Base-by-base conservation (phyloP, 2,888 invertebrate species). In the Cotesia congregata region DNA sequence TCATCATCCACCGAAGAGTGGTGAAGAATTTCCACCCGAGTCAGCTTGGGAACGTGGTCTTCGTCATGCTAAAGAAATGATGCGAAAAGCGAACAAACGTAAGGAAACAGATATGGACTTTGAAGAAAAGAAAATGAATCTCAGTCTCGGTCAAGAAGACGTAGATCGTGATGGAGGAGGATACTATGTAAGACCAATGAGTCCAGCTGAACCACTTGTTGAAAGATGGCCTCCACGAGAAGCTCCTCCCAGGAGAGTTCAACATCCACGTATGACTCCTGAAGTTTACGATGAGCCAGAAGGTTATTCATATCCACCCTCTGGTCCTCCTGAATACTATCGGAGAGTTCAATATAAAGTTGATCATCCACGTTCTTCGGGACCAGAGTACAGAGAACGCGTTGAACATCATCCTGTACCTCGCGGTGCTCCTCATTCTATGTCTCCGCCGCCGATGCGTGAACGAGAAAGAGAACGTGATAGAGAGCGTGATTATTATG, bases 21-120 rank as follows among this genome's bases (percentile, higher is more conserved):
- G 83, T 40, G 84, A 86, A 50, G 87, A 88, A 60, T 92, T 94
- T 0, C 92, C 94, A n/a, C 92, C 94, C 0, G 98, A 98, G 90
- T 96, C 97, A 60, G 97, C 98, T 0, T 98, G 98, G 98, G 98
- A 98, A 89, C 91, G 98, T 72, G 98, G 98, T 0, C 91, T 98
- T 71, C 91, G 98, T 50, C 97, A 98, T 71, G 98, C 98, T 39
- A 98, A 98, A 90, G 98, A 98, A 93, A 94, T 95, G 93, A 92
- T 96, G 90, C 93, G 97, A 78, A 96, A 97, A 90, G 97, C 98
- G 0, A 95, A 95, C 84, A 96, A 97, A 88, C 93, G 98, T 62
- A 97, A 97, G 88, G 97, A 98, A 89, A 97, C 95, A 83, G 98
- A 98, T 87, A 95, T 96, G 91, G 97, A 98, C 90, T 97, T 97